Conservation (phyloP, 2,113 vertebrate species). For the Muntiacus reevesi region DNA sequence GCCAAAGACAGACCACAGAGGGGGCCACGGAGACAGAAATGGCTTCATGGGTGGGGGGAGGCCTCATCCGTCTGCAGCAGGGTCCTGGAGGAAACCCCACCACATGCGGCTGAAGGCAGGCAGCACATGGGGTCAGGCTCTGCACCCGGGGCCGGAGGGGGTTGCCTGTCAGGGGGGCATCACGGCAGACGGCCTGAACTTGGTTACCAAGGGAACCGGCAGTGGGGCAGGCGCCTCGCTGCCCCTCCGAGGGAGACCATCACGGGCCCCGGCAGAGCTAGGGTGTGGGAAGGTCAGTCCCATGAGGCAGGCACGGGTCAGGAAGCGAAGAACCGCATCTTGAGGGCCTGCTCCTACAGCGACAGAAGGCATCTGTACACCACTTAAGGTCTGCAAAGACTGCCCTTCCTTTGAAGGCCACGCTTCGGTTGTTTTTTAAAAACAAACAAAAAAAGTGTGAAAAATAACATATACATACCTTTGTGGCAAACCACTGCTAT, state of each 20-base stretch:
- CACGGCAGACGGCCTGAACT: background rate
- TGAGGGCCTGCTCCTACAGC: background rate
- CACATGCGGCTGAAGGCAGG: accelerated
- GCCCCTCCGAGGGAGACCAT: background rate
- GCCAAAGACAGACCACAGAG: background rate
- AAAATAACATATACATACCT: background rate
- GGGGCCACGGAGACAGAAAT: background rate
- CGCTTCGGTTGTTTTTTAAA: background rate
- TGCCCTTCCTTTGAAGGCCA: background rate
- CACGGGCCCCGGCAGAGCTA: background rate
- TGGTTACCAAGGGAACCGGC: background rate
- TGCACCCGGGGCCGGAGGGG: background rate
- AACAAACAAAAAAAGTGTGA: background rate
- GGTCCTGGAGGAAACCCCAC: background rate
- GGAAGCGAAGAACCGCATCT: background rate
- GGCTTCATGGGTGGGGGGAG: background rate
- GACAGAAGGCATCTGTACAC: background rate
- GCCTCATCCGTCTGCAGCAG: background rate
- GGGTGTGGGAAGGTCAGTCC: background rate
- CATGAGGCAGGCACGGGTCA: background rate
- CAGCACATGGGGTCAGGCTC: accelerated
- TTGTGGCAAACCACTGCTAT: slow-evolving; percentile 32
- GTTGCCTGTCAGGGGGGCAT: background rate
- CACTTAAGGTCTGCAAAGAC: background rate
- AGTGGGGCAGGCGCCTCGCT: accelerated